A percentile compares a stretch with the other conserved stretches of the same genome.
These are phyloP conservation scores for Drosophila siamana DNA, from an alignment of 2,888 invertebrate species.

Conservation along the genomic window DNA sequence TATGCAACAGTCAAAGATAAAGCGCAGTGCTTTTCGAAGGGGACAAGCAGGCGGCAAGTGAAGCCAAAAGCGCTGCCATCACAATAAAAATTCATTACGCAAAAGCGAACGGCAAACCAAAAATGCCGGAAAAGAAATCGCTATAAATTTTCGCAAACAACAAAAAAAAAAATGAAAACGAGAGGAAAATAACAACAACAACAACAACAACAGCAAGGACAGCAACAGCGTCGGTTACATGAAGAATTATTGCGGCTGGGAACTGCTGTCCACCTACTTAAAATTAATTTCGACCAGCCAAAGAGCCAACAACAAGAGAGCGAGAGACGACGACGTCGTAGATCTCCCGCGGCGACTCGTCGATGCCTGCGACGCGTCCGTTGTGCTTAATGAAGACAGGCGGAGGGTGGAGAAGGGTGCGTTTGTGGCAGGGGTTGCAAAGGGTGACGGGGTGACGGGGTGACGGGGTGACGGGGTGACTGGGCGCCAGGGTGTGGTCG, in stretches of 20 bases:
- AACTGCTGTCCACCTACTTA: constrained; percentile 81
- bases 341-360: constrained; percentile 69
- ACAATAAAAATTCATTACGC: constrained; percentile 82
- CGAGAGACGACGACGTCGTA: constrained; percentile 19
- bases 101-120: constrained; percentile 65
- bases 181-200: neutral
- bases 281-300: constrained; percentile 72
- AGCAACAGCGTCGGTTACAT: constrained; percentile 61
- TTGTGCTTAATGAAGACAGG: constrained; percentile 38
- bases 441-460: constrained; percentile 31
- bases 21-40: constrained; percentile 38
- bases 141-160: constrained; percentile 72
- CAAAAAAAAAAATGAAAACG: constrained; percentile 48
- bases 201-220: constrained; percentile 2
- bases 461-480: constrained; percentile 4
- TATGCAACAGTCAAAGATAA: constrained; percentile 72
- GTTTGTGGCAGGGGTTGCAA: constrained; percentile 17
- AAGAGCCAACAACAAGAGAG: constrained; percentile 35
- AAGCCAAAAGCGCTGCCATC: constrained; percentile 71
- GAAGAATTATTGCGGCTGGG: constrained; percentile 78
- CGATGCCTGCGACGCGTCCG: constrained; percentile 23
- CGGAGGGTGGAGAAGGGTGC: neutral
- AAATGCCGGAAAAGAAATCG: constrained; percentile 77
- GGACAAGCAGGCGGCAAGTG: constrained; percentile 50
- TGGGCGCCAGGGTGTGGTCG: constrained; percentile 54